Evolutionary conservation across 2,888 invertebrate species (phyloP), one percentile per base, ranked within the genome.

Genomic region (Vanessa cardui): DNA sequence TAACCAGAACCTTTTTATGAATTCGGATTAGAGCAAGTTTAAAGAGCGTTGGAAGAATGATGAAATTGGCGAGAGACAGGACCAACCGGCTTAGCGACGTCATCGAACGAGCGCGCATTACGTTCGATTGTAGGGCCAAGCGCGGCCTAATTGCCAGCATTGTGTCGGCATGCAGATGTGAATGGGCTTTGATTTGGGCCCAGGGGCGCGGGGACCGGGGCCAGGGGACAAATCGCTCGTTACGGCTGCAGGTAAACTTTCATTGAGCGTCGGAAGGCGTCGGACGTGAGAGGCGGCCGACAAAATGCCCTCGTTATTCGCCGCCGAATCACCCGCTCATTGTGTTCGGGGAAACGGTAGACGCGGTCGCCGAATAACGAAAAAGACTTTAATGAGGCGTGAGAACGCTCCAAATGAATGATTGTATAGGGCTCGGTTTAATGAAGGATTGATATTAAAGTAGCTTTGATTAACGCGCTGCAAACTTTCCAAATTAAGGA

Each of bases 151-250:
- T 93, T 93, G 93, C 90, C 91, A 85, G 91, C 93, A 93, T 93
- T 93, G 93, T 93, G 91, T 86, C 88, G 90, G 90, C 93, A 93
- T 93, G 93, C 93, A 92, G 92, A 93, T 92, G 92, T 93, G 93
- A 93, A 93, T 93, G 93, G 93, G 91, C 91, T 92, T 93, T 93
- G 93, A 93, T 93, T 93, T 93, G 92, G 90, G 87, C 84, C 85
- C 81, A 76, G 83, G 83, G 82, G 83, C 73, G 77, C 74, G 78
- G 86, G 87, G 87, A 82, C 81, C 81, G 88, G 89, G 89, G 87
- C 83, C 85, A 84, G 90, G 91, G 92, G 90, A 92, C 92, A 92
- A 92, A 92, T 92, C 92, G 92, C 92, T 92, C 92, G 92, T 92
- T 92, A 92, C 90, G 90, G 88, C 89, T 90, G 92, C 92, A 92